Evolutionary conservation across 2,888 invertebrate species (phyloP), one percentile per base, ranked within the genome.

Genomic region (Papilio demoleus): DNA sequence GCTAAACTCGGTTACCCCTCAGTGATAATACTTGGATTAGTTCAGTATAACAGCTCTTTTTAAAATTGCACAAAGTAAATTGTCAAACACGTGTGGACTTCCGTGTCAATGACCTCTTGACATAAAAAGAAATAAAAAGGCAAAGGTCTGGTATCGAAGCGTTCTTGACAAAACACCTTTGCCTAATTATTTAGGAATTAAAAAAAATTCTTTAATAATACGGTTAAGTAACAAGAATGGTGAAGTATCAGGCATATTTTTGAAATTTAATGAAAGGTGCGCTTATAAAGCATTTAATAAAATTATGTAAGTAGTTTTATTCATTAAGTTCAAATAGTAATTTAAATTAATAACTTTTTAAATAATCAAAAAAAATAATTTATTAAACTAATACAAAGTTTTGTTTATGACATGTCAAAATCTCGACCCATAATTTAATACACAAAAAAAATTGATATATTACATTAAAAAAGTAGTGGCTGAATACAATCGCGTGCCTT

Each of bases 401-500:
- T n/a, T n/a, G 12, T 47, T 22, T 12, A 47, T 12, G 9, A 22
- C n/a, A 45, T n/a, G 22, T 45, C 11, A 22, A 47, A 22, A 47
- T 22, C 45, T 45, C 45, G 11, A 19, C 22, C 45, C 22, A 45
- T 45, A 19, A 22, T 19, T 45, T 31, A 53, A 27, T 14, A 4
- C 22, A n/a, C 2, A 27, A n/a, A 53, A 50, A 53, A 27, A 50
- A 19, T 34, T 38, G 19, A 22, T 38, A 36, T 36, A 36, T 31
- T 53, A 53, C 36, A 56, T 22, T n/a, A 66, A 66, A 66, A 34
- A 66, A 60, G 17, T 47, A 31, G 19, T 58, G 64, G 59, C 59
- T 68, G 59, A 47, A 64, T 68, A 27, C 12, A 36, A 65, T 69
- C 65, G 69, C 61, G 69, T 65, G 65, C 69, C 61, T 17, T 45